Conservation (phyloP, 2,797 vertebrate species). For the Ataeniobius toweri region DNA sequence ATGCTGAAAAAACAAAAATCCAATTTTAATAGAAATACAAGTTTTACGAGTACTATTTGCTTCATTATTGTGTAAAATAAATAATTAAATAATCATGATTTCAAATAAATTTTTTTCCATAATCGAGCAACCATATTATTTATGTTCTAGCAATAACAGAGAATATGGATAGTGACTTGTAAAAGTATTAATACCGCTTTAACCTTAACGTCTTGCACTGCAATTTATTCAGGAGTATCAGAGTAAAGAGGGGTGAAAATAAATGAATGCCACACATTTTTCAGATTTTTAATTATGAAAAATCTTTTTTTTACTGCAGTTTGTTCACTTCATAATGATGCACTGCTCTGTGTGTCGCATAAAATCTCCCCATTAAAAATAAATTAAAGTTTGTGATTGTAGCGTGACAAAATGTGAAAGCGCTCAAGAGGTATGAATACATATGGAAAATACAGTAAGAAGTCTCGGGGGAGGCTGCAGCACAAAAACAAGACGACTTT, state of each 20-base stretch:
- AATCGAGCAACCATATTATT: background rate
- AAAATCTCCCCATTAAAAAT: too few relatives aligned
- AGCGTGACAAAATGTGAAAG: background rate
- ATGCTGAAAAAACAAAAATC: conserved; percentile 42
- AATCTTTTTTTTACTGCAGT: background rate
- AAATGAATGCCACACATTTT: background rate
- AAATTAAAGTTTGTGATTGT: background rate
- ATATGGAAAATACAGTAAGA: background rate
- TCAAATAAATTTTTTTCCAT: background rate
- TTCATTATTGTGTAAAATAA: background rate
- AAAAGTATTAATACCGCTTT: background rate
- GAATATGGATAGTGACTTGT: background rate
- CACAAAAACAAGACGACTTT: background rate
- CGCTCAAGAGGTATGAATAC: background rate
- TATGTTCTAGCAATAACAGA: background rate
- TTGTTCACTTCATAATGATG: background rate
- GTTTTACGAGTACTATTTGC: background rate
- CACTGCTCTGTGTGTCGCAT: background rate
- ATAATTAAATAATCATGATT: background rate
- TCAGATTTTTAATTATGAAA: background rate
- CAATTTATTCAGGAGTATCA: background rate
- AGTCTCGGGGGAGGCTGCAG: background rate
- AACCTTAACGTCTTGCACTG: background rate
- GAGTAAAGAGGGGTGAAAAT: background rate
- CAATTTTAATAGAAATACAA: background rate